Base-by-base conservation (phyloP, 2,113 vertebrate species). In the Odobenus rosmarus region DNA sequence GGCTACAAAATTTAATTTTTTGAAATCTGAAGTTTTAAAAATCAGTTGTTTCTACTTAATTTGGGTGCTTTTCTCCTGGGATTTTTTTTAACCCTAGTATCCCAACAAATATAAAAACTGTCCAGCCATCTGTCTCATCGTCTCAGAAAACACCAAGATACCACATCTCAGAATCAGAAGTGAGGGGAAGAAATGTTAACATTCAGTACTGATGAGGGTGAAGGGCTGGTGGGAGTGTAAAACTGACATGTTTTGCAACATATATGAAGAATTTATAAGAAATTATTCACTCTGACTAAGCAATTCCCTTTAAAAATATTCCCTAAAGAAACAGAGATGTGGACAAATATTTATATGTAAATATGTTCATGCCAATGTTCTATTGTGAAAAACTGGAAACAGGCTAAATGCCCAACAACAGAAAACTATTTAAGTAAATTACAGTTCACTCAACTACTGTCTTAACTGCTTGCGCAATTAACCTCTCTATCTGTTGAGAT, bases 81-180 rank as follows among this genome's bases (percentile, higher is more conserved):
- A 53, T 83, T 79, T 33, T 39, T 91, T 88, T 81, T 81, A 85
- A 83, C n/a, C 59, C 31, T 84, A 31, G 21, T 77, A 93, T 95
- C 23, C 79, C 95, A 24, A 81, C 15, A 90, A 92, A 67, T 69
- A 83, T 57, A 59, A 24, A n/a, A 93, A 88, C 51, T 57, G 59
- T 87, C 13, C 15, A 92, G 24, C 24, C 46, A 94, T 90, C 76
- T 85, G 23, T 84, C 81, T n/a, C 33, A 95, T 80, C 55, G 85
- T 85, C 69, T 90, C 76, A 90, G 88, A 83, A 89, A 97, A 62
- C 31, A 93, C 7, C 28, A 95, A 81, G 46, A 87, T 76, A 89
- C 15, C 72, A n/a, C 1, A 95, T 74, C 64, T 92, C 24, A 80
- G 86, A 96, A 81, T 88, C 39, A 88, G 57, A 96, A 81, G 79